A percentile compares a stretch with the other conserved stretches of the same genome.
Conservation (phyloP, 2,888 invertebrate genomes). For the Cantharis lateralis region DNA sequence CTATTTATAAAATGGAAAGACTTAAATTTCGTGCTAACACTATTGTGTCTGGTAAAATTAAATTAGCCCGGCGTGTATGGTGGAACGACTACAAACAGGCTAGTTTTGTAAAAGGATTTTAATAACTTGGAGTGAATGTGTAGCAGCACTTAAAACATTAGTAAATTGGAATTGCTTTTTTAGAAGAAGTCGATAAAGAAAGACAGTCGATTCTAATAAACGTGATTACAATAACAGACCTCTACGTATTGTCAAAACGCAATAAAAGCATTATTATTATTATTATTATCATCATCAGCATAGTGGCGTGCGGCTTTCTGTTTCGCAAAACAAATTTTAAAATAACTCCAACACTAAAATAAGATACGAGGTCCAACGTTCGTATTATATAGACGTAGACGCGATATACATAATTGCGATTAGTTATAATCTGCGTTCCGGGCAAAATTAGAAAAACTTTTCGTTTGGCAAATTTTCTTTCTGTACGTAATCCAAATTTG, state of each 20-base stretch:
- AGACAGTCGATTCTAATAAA: not conserved
- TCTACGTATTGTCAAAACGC: not conserved
- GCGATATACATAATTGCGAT: not conserved
- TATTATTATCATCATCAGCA: not conserved
- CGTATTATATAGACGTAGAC: not conserved
- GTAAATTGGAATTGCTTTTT: not conserved
- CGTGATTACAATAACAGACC: not conserved
- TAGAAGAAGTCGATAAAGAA: not conserved
- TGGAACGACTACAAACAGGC: not conserved
- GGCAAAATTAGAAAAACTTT: not conserved
- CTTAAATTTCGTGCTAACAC: not conserved
- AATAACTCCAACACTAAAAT: not conserved
- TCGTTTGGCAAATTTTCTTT: too few species aligned
- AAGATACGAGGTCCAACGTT: not conserved
- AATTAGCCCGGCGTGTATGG: not conserved
- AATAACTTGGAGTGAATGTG: not conserved
- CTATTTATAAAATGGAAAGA: not conserved
- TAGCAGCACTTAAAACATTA: not conserved
- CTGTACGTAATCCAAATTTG: not conserved
- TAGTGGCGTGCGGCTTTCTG: not conserved
- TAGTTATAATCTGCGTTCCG: not conserved
- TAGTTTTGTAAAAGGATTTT: not conserved
- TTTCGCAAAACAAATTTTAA: not conserved
- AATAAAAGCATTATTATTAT: not conserved
- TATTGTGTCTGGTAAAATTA: not conserved